phyloP scores from a whole-genome alignment of 1,140 invertebrate species.

The Adelges cooleyi region DNA sequence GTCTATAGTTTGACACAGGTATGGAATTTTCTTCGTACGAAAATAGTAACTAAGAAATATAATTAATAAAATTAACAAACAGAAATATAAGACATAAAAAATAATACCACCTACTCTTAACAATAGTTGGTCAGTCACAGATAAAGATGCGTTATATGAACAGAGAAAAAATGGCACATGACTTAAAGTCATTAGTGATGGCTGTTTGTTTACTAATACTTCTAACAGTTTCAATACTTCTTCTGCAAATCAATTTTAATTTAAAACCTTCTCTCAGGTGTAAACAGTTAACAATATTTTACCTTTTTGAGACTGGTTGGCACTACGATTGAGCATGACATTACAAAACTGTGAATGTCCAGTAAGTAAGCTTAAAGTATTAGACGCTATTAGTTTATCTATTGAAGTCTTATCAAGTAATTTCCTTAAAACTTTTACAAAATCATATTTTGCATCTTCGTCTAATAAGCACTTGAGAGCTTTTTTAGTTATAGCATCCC shows the following conservation, averaged over 20 bases:
- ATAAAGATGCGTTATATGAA: slow-evolving; percentile 55
- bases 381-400: neutral
- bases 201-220: slow-evolving; percentile 20
- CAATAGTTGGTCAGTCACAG: slow-evolving; percentile 49
- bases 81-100: neutral
- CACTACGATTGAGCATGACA: slow-evolving; percentile 14
- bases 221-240: slow-evolving; percentile 14
- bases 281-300: neutral
- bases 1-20: slow-evolving; percentile 54
- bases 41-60: slow-evolving; percentile 42
- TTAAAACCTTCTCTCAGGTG: neutral
- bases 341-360: slow-evolving; percentile 5
- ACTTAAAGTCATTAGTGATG: slow-evolving; percentile 43
- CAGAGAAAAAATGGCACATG: slow-evolving; percentile 59
- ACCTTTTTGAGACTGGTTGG: neutral
- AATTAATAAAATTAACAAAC: neutral
- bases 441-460: neutral
- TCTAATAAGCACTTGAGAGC: slow-evolving; percentile 1
- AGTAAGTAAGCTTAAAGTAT: neutral
- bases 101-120: slow-evolving; percentile 39
- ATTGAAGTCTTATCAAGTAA: slow-evolving; percentile 1
- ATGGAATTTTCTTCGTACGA: slow-evolving; percentile 50
- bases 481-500: neutral
- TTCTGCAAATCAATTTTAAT: neutral
- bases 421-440: neutral